Base-by-base conservation (phyloP, 2,113 vertebrate species). In the Cheilinus undulatus region DNA sequence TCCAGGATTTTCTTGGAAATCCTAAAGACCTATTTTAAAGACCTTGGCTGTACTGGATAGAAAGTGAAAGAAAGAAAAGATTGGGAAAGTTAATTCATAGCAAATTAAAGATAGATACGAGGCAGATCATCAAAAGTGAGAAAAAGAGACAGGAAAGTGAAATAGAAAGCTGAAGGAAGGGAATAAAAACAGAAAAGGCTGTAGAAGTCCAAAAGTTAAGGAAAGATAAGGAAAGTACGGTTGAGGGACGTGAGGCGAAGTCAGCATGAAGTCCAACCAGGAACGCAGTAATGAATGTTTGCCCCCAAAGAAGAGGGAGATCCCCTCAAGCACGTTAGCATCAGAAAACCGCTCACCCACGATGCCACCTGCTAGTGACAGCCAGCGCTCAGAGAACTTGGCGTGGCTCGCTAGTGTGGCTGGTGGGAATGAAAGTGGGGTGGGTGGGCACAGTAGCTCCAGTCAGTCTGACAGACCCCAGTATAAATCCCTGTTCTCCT, bases 211-310 rank as follows among this genome's bases (percentile, higher is more conserved):
- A 69, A 58, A 72, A 59, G 59, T 57, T 51, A 30, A 57, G 63
- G 32, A 66, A 67, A 59, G 36, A 67, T 40, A 76, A 68, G 15
- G 17, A 90, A 94, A 93, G 94, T 94, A 89, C 89, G 76, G 60
- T 42, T 54, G 12, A 74, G 50, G 59, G 59, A 56, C 64, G 34
- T 59, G 50, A 79, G 48, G 60, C 15, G 27, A 54, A 80, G 48
- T 72, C 95, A 97, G 93, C 86, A 99, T 99, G 98, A 99, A 99
- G 96, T 98, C 97, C 89, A 97, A 95, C 92, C 97, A 97, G 86
- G 98, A 99, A 89, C 94, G 98, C 88, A 99, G 97, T 93, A 99
- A 99, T 79, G 98, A 99, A 94, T 97, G 97, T 94, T 93, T 99
- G 89, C 98, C 98, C 60, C 98, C 98, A 52, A 99, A 99, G 92